Evolutionary conservation across 2,888 invertebrate genomes (phyloP).

Genomic region (Eupithecia centaureata): DNA sequence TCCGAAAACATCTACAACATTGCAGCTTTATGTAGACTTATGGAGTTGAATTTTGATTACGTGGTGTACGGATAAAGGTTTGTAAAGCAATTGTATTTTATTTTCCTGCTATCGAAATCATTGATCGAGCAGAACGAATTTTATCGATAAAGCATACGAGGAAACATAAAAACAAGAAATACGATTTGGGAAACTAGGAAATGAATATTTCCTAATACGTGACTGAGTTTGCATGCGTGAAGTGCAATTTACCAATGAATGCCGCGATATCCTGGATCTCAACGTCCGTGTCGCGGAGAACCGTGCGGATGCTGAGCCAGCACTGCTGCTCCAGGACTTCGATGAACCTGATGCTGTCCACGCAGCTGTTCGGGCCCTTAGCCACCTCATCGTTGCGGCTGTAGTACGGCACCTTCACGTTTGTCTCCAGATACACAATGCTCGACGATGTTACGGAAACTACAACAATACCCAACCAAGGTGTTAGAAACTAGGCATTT

Average conservation of each 20-base stretch:
- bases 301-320: conserved; percentile 74
- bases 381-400: conserved; percentile 75
- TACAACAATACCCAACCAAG: conserved; percentile 62
- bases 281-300: conserved; percentile 70
- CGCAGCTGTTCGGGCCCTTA: conserved; percentile 37
- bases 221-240: conserved; percentile 22
- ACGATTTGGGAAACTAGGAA: conserved; percentile 31
- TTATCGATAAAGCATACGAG: conserved; percentile 19
- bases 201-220: conserved; percentile 29
- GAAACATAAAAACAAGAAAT: conserved; percentile 16
- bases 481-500: conserved; percentile 41
- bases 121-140: conserved; percentile 15
- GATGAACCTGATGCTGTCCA: conserved; percentile 62
- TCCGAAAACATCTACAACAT: conserved; percentile 9
- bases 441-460: conserved; percentile 85
- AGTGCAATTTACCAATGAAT: conserved; percentile 69
- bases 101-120: conserved; percentile 5
- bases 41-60: background rate
- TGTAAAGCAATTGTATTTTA: background rate
- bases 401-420: conserved; percentile 71
- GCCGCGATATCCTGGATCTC: conserved; percentile 82
- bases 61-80: background rate
- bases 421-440: conserved; percentile 80
- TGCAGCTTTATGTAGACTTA: background rate
- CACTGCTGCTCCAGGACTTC: conserved; percentile 67